Base-by-base conservation (phyloP, 2,113 vertebrate genomes). In the Ploceus nigricollis region DNA sequence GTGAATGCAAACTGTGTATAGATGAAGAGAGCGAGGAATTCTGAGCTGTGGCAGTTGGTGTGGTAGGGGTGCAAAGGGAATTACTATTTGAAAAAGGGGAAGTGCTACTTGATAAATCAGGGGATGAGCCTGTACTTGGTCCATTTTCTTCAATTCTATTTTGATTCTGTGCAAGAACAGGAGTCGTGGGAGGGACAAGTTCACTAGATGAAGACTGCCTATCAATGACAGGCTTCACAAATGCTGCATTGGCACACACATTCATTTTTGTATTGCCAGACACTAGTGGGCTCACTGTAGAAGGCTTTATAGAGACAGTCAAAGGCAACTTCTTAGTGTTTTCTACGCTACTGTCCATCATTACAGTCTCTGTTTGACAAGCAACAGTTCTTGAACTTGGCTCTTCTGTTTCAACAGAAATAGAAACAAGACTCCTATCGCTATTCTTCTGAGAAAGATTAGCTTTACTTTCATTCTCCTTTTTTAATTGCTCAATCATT, bases 401-500 rank as follows among this genome's bases (percentile, higher is more conserved):
- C 24, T 97, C 97, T 61, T 99, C 99, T 39, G 99, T 99, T 82
- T 98, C 99, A 89, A 99, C 97, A 3, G 97, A 98, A 76, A 98
- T 87, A n/a, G 99, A 98, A 20, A 91, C 94, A 72, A 97, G 92
- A 84, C 86, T 95, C 91, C 97, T 98, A 61, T 98, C 98, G 91
- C 60, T 90, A 56, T 45, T 92, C 79, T 92, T 93, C 53, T 97
- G 95, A 56, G 97, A 95, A 61, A 96, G 94, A 58, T 98, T 98
- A 76, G 98, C 97, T 87, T 98, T 98, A 51, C 92, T 97, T 47
- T 98, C 98, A 44, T 54, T 97, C 95, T 99, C 99, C 96, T 98
- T 99, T 96, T 98, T 99, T 89, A 99, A 98, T 71, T 99, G 98
- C 95, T 99, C 99, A 37, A 99, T 98, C 97, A 98, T 98, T 97